These are phyloP conservation scores for Aphaenogaster ashmeadi DNA, from an alignment of 1,140 invertebrate species.

Conservation along the genomic window DNA sequence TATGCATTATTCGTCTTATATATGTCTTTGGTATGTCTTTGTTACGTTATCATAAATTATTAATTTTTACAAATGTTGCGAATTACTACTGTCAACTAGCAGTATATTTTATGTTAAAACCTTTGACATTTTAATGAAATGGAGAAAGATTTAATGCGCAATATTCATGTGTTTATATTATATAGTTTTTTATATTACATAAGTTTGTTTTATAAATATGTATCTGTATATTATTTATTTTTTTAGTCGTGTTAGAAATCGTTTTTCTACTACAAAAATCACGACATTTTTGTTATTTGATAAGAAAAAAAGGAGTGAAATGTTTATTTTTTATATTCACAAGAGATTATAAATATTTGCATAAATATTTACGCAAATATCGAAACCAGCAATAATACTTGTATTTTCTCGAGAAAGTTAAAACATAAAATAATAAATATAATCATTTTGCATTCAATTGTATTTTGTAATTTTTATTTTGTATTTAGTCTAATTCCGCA, in stretches of 20 bases:
- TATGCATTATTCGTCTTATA: no score
- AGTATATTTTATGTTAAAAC: not conserved
- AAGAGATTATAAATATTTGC: not conserved
- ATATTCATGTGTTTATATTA: not conserved
- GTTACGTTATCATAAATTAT: no score
- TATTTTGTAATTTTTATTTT: no score
- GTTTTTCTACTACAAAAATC: not conserved
- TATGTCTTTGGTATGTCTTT: no score
- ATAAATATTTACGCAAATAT: not conserved
- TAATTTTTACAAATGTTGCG: no score
- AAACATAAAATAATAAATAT: not conserved
- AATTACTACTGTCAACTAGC: not conserved
- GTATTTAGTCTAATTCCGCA: no score
- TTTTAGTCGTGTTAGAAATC: not conserved
- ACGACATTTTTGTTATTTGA: not conserved
- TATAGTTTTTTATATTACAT: no score
- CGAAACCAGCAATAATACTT: not conserved
- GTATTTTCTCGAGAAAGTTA: not conserved
- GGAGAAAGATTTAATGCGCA: not conserved
- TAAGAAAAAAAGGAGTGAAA: not conserved
- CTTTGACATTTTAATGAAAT: not conserved
- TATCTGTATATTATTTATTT: not conserved
- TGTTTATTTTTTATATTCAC: not conserved
- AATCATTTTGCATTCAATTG: no score
- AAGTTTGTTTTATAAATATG: not conserved